Percentiles rank a stretch among this genome's conserved stretches.
These are phyloP conservation scores for Slavum lentiscoides DNA, from an alignment of 2,888 invertebrate species.

Conservation along the genomic window DNA sequence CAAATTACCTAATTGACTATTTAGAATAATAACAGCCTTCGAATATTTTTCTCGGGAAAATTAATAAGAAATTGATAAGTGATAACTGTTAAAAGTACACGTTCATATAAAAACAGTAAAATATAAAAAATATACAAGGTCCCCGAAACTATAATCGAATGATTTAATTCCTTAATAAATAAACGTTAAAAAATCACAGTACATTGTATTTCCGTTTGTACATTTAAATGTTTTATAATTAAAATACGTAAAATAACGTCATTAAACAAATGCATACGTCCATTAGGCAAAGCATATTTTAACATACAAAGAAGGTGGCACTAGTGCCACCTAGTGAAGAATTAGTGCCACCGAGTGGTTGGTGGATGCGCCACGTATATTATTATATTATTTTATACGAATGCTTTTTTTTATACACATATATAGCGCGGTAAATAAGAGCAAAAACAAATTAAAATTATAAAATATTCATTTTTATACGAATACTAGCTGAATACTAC, in stretches of 20 bases:
- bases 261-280: no score
- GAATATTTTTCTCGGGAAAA: not conserved
- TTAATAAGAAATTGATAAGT: conserved; percentile 17
- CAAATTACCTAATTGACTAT: conserved; percentile 7
- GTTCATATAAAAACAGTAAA: not conserved
- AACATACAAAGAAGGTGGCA: no score
- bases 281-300: no score
- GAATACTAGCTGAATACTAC: no score
- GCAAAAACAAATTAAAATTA: not conserved
- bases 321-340: no score
- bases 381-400: no score
- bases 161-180: not conserved
- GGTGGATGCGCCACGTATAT: no score
- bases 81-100: conserved; percentile 1
- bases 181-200: not conserved
- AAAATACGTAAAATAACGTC: not conserved
- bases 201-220: not conserved
- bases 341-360: no score
- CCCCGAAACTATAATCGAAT: not conserved
- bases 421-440: no score
- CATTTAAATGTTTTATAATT: not conserved
- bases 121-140: not conserved
- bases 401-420: no score
- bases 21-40: conserved; percentile 19
- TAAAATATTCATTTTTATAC: not conserved